Conservation (phyloP, 2,113 vertebrate genomes). For the Cynoglossus semilaevis region DNA sequence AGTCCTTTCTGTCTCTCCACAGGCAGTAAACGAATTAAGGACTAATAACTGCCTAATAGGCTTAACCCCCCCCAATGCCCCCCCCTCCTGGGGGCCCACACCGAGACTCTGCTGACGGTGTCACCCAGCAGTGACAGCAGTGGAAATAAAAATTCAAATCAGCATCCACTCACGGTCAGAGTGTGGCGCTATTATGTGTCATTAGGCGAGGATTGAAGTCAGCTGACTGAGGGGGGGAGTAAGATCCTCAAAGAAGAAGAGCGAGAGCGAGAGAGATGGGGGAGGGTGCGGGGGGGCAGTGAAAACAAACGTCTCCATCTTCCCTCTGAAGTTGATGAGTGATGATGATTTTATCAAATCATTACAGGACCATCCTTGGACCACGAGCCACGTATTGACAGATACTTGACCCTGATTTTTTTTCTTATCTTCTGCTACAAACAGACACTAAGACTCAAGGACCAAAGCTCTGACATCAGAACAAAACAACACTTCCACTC, state of each 20-base stretch:
- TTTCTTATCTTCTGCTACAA: slow-evolving; percentile 2
- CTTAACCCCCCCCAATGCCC: neutral
- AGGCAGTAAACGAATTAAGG: slow-evolving; percentile 7
- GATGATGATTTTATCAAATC: slow-evolving; percentile 35
- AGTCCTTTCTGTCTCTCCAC: neutral
- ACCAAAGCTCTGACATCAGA: too few relatives aligned
- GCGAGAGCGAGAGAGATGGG: neutral
- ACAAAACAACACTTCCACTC: too few relatives aligned
- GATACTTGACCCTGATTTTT: slow-evolving; percentile 12
- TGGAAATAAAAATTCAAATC: slow-evolving; percentile 19
- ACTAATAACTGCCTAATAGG: neutral
- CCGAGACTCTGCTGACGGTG: slow-evolving; percentile 6
- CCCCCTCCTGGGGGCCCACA: neutral
- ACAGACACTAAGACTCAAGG: too few relatives aligned
- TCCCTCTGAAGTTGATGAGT: slow-evolving; percentile 22
- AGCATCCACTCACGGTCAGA: neutral
- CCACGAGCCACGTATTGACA: slow-evolving; percentile 5
- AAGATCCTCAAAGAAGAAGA: slow-evolving; percentile 15
- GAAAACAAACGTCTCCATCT: slow-evolving; percentile 12
- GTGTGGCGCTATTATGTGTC: slow-evolving; percentile 40
- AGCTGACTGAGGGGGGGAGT: slow-evolving; percentile 33
- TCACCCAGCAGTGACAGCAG: neutral
- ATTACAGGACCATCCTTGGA: slow-evolving; percentile 3
- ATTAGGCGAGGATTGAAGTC: slow-evolving; percentile 54
- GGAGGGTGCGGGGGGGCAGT: neutral